Conservation (phyloP, 1,140 invertebrate genomes). For the Euwallacea similis region DNA sequence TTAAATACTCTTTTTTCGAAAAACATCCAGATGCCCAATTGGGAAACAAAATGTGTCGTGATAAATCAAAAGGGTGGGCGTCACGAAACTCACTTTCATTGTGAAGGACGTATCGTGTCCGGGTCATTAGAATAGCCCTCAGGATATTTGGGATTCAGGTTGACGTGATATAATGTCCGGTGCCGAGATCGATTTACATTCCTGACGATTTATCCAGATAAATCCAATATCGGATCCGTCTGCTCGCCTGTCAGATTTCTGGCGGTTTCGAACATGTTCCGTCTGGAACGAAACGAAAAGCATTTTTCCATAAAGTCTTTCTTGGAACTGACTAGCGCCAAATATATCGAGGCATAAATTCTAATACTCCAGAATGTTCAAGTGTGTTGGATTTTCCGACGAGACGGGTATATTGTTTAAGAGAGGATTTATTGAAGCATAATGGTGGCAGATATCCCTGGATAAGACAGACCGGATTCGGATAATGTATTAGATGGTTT, state of each 20-base stretch:
- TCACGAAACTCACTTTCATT: neutral
- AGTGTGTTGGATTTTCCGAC: constrained; percentile 18
- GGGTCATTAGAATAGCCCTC: constrained; percentile 5
- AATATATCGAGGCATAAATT: constrained; percentile 10
- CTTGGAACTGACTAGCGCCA: constrained; percentile 5
- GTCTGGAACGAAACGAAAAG: neutral
- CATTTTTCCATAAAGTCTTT: constrained; percentile 3
- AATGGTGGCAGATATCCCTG: constrained; percentile 28
- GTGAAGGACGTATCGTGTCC: constrained; percentile 2
- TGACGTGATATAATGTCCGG: constrained; percentile 3
- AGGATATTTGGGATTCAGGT: constrained; percentile 4
- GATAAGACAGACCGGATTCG: constrained; percentile 21
- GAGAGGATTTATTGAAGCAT: constrained; percentile 27
- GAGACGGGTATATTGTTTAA: constrained; percentile 27
- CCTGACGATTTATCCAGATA: neutral
- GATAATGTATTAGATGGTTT: constrained; percentile 23
- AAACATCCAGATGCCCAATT: no score
- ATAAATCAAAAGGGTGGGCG: neutral
- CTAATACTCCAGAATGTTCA: constrained; percentile 20
- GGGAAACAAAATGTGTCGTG: no score
- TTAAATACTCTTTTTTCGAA: no score
- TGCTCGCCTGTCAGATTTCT: neutral
- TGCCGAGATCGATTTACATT: constrained; percentile 12
- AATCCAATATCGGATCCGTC: neutral
- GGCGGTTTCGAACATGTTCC: neutral